Conservation (phyloP, 2,113 vertebrate genomes). For the Aramus guarauna region DNA sequence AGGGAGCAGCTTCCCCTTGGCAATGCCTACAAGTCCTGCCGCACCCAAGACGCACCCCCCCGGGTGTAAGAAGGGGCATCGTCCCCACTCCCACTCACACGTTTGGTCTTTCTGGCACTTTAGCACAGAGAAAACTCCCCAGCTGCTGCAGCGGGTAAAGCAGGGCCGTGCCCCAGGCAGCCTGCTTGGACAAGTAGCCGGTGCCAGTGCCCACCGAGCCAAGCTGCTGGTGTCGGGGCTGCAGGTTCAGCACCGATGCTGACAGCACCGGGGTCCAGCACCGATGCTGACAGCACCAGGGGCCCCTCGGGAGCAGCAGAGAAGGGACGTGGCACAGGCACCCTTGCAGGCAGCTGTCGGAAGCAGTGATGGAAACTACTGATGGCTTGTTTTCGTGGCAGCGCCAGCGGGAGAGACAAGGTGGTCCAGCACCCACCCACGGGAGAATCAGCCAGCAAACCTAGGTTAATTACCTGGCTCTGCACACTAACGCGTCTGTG, state of each 20-base stretch:
- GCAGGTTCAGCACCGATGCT: neutral
- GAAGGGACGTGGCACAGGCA: neutral
- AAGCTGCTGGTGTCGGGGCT: rapidly evolving
- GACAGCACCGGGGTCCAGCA: neutral
- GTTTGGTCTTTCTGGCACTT: neutral
- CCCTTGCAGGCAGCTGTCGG: neutral
- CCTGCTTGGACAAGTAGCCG: neutral
- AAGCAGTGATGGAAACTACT: neutral
- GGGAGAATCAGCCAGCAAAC: neutral
- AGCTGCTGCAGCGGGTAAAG: neutral
- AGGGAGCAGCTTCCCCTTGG: neutral
- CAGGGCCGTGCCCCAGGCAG: neutral
- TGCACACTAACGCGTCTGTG: neutral
- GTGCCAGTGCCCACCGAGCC: neutral
- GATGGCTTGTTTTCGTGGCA: neutral
- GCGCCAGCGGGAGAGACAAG: neutral
- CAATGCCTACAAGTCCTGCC: neutral
- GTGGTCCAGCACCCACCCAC: neutral
- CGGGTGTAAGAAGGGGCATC: rapidly evolving
- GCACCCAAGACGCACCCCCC: neutral
- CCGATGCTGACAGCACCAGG: neutral
- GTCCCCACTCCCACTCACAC: neutral
- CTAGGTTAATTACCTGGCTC: neutral
- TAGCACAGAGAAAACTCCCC: neutral
- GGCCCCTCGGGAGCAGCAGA: neutral